Evolutionary conservation across 2,888 invertebrate species (phyloP).

Genomic region (Stenolophus ochropezus): DNA sequence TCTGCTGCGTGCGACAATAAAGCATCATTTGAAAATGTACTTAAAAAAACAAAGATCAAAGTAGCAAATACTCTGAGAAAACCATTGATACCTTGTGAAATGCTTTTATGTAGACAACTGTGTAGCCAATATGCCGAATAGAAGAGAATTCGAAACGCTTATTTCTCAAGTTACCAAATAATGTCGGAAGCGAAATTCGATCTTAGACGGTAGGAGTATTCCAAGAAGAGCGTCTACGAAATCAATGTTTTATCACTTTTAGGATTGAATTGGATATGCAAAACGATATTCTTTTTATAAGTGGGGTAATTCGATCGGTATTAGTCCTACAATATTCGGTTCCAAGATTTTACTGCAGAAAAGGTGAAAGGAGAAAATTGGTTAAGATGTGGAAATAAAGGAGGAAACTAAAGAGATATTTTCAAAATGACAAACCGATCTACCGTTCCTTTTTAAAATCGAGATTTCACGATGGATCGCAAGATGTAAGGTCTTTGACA

Average conservation of each 20-base stretch:
- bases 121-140: neutral
- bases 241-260: too few species aligned
- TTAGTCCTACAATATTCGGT: neutral
- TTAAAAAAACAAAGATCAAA: neutral
- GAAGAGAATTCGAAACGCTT: neutral
- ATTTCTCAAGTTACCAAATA: slow-evolving; percentile 7
- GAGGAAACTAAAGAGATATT: neutral
- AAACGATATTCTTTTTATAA: neutral
- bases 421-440: neutral
- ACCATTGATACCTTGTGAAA: too few species aligned
- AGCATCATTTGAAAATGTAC: slow-evolving; percentile 46
- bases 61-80: too few species aligned
- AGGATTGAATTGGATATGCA: neutral
- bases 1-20: slow-evolving; percentile 64
- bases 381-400: slow-evolving; percentile 3
- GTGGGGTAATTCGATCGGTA: neutral
- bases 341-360: neutral
- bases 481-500: too few species aligned
- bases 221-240: neutral
- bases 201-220: slow-evolving; percentile 16
- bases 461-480: neutral
- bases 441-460: neutral
- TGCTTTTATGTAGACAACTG: slow-evolving; percentile 11
- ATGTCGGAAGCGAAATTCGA: slow-evolving; percentile 6
- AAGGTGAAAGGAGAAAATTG: slow-evolving; percentile 1